phyloP scores from a whole-genome alignment of 2,888 invertebrate species.

The Automeris io region DNA sequence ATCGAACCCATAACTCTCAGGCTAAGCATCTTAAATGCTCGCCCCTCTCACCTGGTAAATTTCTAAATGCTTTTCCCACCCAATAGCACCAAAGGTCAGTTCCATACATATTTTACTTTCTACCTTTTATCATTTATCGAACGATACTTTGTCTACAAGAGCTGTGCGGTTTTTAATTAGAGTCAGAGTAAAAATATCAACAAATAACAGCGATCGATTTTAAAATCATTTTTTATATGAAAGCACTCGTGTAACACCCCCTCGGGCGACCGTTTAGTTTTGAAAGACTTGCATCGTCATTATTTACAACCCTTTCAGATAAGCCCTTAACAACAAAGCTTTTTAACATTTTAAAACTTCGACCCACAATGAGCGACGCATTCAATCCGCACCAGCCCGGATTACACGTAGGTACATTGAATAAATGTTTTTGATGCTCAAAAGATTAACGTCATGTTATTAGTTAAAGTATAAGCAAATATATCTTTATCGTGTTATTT shows the following conservation, averaged over 20 bases:
- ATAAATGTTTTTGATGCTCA: conserved; percentile 75
- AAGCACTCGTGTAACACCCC: conserved; percentile 6
- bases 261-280: conserved; percentile 55
- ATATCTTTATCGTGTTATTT: too few relatives aligned
- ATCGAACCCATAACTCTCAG: too few relatives aligned
- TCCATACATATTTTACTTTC: too few relatives aligned
- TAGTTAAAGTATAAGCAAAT: conserved; percentile 15
- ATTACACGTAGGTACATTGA: conserved; percentile 45
- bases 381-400: conserved; percentile 54
- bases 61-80: too few relatives aligned
- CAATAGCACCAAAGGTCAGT: too few relatives aligned
- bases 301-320: conserved; percentile 73
- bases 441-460: conserved; percentile 71
- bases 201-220: neutral
- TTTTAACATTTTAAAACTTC: conserved; percentile 74
- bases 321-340: conserved; percentile 71
- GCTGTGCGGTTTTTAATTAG: too few relatives aligned
- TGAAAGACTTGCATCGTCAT: conserved; percentile 68
- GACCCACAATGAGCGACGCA: conserved; percentile 59
- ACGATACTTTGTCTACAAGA: too few relatives aligned
- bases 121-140: too few relatives aligned
- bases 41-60: too few relatives aligned
- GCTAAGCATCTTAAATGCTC: too few relatives aligned
- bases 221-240: too few relatives aligned
- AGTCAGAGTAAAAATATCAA: too few relatives aligned